These are phyloP conservation scores for Carterocephalus palaemon DNA, from an alignment of 2,888 invertebrate genomes.

Conservation along the genomic window DNA sequence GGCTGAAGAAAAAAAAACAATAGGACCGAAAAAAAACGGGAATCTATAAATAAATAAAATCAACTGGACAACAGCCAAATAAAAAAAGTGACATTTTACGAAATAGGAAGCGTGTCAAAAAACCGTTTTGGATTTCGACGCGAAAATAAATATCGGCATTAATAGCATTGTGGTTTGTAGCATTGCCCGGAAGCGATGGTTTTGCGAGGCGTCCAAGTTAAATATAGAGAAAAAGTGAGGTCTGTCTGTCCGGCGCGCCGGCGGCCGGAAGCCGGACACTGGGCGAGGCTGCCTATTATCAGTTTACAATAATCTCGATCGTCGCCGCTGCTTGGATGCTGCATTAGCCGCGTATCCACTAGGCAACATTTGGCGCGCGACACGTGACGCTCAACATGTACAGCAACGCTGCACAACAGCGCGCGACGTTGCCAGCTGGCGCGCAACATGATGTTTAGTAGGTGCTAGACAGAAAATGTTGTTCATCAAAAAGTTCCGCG, in stretches of 20 bases:
- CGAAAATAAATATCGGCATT: constrained; percentile 14
- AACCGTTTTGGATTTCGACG: constrained; percentile 11
- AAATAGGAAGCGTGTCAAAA: constrained; percentile 12
- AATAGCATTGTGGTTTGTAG: no score
- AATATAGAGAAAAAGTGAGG: constrained; percentile 14
- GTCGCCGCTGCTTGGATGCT: no score
- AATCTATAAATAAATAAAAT: constrained; percentile 7
- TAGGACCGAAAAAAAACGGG: constrained; percentile 6
- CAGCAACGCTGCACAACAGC: no score
- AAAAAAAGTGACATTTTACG: constrained; percentile 5
- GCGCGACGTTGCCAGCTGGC: no score
- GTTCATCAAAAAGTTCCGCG: no score
- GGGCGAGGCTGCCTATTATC: constrained; percentile 18
- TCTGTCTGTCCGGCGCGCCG: constrained; percentile 2
- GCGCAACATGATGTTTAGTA: no score
- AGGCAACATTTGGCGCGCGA: no score
- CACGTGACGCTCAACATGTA: no score
- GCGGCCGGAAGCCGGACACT: no score
- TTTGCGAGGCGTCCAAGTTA: constrained; percentile 6
- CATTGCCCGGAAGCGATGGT: constrained; percentile 3
- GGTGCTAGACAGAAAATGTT: no score
- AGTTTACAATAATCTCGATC: no score
- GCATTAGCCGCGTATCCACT: no score
- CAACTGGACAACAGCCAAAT: constrained; percentile 5
- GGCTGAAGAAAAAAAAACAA: not conserved